Evolutionary conservation across 2,113 vertebrate genomes (phyloP).

Genomic region (Pseudolaguvia tuberculata): DNA sequence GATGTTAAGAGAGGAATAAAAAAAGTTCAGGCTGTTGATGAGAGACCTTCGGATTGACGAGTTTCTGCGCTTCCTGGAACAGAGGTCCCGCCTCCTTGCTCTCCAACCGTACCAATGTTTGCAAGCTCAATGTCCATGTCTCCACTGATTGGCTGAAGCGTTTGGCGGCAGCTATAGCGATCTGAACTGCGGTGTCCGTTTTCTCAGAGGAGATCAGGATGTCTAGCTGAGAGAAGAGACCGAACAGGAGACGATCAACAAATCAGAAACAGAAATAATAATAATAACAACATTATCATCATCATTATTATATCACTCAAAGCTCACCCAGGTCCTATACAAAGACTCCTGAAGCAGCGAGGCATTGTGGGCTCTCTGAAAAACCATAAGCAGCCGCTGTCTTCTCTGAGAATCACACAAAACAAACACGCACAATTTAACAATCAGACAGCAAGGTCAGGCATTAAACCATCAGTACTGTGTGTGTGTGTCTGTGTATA

Average conservation of each 20-base stretch:
- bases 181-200: slow-evolving; percentile 62
- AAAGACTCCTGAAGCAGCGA: slow-evolving; percentile 73
- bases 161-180: slow-evolving; percentile 67
- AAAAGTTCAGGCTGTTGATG: too few species aligned
- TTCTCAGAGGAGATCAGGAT: slow-evolving; percentile 63
- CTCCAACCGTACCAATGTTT: slow-evolving; percentile 70
- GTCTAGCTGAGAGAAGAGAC: slow-evolving; percentile 55
- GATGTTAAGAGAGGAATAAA: too few species aligned
- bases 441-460: not conserved
- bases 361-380: slow-evolving; percentile 74
- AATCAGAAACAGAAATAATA: not conserved
- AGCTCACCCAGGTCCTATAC: slow-evolving; percentile 82
- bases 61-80: slow-evolving; percentile 78
- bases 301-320: not conserved
- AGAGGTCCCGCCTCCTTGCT: slow-evolving; percentile 54
- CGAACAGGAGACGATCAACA: not conserved
- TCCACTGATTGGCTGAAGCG: slow-evolving; percentile 70
- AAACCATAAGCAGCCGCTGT: slow-evolving; percentile 70
- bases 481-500: not conserved
- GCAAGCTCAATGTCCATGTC: slow-evolving; percentile 77
- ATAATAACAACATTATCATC: not conserved
- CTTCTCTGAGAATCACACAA: slow-evolving; percentile 71
- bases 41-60: slow-evolving; percentile 76
- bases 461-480: not conserved
- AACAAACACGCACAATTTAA: not conserved